phyloP scores from a whole-genome alignment of 2,797 vertebrate species.

The Rhabdophis nuchalis region DNA sequence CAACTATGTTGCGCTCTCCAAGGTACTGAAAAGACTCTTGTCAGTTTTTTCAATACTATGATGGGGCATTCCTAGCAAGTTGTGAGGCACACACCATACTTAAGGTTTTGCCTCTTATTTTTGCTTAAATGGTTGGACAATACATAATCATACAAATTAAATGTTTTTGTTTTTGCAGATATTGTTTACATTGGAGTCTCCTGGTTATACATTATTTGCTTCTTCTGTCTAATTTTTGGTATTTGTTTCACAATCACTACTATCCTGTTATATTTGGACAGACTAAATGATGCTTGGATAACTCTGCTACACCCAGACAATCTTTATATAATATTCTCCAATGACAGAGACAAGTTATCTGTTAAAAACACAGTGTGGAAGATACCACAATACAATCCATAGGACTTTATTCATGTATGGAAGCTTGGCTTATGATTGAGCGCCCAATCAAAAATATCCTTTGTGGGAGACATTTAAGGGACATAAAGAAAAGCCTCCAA shows the following conservation, averaged over 20 bases:
- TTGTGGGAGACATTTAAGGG: neutral
- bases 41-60: neutral
- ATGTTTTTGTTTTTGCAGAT: neutral
- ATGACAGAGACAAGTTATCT: neutral
- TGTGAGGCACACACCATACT: neutral
- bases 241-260: neutral
- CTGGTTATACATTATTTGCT: neutral
- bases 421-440: neutral
- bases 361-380: neutral
- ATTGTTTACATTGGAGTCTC: neutral
- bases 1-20: neutral
- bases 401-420: neutral
- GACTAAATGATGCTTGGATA: neutral
- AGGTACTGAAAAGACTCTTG: conserved; percentile 9
- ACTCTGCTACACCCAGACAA: neutral
- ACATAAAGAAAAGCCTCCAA: neutral
- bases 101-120: neutral
- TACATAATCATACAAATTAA: neutral
- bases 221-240: neutral
- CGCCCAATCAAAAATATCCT: neutral
- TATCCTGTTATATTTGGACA: neutral
- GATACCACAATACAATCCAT: neutral
- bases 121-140: neutral
- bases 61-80: neutral
- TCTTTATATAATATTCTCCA: neutral